Evolutionary conservation across 1,140 invertebrate genomes (phyloP).

Genomic region (Papilio glaucus): DNA sequence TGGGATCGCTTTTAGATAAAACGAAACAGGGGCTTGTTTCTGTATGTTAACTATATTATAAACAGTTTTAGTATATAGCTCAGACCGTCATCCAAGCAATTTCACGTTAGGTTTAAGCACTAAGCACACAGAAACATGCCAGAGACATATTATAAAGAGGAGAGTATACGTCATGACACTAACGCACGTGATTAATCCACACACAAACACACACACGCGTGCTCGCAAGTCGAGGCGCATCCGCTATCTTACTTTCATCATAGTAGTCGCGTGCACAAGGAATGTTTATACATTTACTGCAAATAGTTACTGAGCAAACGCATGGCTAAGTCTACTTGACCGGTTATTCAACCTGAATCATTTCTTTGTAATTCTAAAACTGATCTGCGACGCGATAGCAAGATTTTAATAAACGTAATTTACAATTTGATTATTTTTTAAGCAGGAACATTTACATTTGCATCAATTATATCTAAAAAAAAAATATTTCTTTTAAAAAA

Average conservation of each 20-base stretch:
- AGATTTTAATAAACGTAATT: background rate
- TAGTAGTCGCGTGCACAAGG: background rate
- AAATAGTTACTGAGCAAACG: background rate
- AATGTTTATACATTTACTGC: slow-evolving; percentile 26
- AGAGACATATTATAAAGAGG: no score
- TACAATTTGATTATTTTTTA: background rate
- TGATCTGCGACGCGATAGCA: background rate
- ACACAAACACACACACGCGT: slow-evolving; percentile 3
- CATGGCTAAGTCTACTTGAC: slow-evolving; percentile 31
- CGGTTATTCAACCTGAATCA: slow-evolving; percentile 33
- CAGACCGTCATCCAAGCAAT: no score
- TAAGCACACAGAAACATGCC: no score
- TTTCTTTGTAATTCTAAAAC: slow-evolving; percentile 9
- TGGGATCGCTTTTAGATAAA: no score
- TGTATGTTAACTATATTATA: no score
- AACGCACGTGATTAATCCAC: background rate
- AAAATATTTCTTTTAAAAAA: no score
- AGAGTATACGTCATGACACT: background rate
- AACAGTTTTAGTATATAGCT: no score
- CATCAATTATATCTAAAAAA: no score
- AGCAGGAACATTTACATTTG: no score
- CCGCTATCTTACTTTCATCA: slow-evolving; percentile 31
- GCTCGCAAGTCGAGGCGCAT: background rate
- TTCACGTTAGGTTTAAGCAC: no score
- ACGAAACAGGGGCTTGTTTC: no score